Conservation (phyloP, 2,113 vertebrate species). For the Sturnira hondurensis region DNA sequence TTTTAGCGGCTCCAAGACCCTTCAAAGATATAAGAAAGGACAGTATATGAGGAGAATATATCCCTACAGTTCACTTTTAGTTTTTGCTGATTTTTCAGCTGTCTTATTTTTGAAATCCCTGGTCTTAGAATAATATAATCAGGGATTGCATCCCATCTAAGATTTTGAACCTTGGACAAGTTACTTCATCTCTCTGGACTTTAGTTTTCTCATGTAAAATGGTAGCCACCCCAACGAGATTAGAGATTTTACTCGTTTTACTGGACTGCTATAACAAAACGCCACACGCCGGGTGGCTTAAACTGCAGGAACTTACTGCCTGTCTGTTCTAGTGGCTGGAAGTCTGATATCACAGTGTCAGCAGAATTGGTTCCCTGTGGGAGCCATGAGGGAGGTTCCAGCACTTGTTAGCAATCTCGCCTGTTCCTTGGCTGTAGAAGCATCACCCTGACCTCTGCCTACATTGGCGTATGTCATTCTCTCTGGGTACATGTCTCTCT, state of each 20-base stretch:
- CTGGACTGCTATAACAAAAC: neutral
- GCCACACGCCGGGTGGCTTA: neutral
- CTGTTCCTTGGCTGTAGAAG: neutral
- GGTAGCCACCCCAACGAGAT: neutral
- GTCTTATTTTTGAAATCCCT: neutral
- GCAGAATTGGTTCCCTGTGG: neutral
- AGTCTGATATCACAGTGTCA: neutral
- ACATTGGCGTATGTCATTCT: neutral
- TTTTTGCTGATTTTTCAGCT: neutral
- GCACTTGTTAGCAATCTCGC: neutral
- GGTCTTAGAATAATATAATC: neutral
- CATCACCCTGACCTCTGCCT: neutral
- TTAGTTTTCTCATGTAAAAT: neutral
- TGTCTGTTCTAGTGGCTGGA: neutral
- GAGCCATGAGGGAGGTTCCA: fast-evolving
- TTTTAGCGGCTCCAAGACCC: neutral
- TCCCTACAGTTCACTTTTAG: neutral
- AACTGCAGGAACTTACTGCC: neutral
- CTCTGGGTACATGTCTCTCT: neutral
- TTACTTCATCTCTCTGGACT: neutral
- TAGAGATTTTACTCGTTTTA: neutral
- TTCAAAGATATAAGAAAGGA: neutral
- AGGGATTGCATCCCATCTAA: neutral
- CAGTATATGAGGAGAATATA: neutral
- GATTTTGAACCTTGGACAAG: neutral